A percentile compares a stretch with the other conserved stretches of the same genome.
phyloP scores from a whole-genome alignment of 2,888 invertebrate genomes.

The Lepas anatifera region DNA sequence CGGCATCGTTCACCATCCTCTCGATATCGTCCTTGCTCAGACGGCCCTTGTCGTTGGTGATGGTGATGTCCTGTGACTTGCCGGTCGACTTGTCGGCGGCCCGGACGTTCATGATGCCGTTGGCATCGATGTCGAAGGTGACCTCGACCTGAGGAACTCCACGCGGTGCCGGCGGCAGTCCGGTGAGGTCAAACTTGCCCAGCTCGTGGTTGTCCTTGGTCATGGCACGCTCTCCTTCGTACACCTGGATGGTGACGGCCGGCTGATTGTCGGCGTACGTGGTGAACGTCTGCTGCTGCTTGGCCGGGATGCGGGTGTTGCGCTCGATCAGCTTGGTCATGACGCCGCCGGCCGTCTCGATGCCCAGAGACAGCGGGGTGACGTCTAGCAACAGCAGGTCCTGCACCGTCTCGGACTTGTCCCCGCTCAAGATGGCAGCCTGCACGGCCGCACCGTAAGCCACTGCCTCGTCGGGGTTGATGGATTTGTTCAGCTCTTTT shows the following conservation, averaged over 20 bases:
- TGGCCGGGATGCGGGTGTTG: no score
- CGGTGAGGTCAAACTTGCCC: slow-evolving; percentile 43
- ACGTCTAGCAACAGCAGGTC: no score
- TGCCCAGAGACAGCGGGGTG: no score
- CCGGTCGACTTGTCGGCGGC: slow-evolving; percentile 43
- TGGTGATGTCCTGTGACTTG: slow-evolving; percentile 43
- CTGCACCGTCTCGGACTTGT: no score
- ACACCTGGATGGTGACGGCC: slow-evolving; percentile 62
- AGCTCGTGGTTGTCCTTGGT: slow-evolving; percentile 37
- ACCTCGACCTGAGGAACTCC: slow-evolving; percentile 46
- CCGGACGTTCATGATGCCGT: slow-evolving; percentile 44
- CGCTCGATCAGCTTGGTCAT: no score
- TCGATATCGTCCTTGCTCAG: slow-evolving; percentile 51
- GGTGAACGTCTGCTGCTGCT: slow-evolving; percentile 89
- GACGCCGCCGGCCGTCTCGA: no score
- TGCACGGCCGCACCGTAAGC: no score
- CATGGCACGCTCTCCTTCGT: no score
- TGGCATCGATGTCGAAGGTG: no score
- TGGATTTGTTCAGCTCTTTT: no score
- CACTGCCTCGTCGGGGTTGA: no score
- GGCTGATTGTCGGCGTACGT: slow-evolving; percentile 98
- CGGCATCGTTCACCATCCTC: slow-evolving; percentile 44
- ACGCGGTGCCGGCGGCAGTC: slow-evolving; percentile 39
- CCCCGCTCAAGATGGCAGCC: no score
- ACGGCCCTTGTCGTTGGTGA: slow-evolving; percentile 60